Conservation (phyloP, 64 coral and sea anemone species). For the Hydrozoanthus tunicans region DNA sequence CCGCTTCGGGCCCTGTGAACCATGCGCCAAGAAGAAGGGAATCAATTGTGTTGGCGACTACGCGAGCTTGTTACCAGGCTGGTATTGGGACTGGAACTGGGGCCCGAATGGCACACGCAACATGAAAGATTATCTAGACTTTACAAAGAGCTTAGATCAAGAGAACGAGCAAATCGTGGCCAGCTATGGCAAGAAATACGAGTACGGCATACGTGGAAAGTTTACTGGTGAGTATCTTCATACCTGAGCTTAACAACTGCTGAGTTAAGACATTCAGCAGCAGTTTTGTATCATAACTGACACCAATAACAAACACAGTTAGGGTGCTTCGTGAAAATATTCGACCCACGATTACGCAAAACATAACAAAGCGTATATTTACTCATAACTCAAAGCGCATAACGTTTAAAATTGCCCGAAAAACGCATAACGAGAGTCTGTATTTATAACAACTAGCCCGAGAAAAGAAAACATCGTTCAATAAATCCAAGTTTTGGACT, state of each 20-base stretch:
- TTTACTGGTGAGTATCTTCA: constrained; percentile 13
- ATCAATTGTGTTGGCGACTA: constrained; percentile 21
- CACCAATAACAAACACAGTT: too few relatives aligned
- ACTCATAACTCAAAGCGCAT: too few relatives aligned
- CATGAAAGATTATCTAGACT: constrained; percentile 19
- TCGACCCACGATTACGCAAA: too few relatives aligned
- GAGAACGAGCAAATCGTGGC: not conserved
- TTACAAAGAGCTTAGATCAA: constrained; percentile 1
- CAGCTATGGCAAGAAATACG: constrained; percentile 23
- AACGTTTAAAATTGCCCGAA: too few relatives aligned
- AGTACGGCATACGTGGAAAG: constrained; percentile 6
- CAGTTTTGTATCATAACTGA: not conserved
- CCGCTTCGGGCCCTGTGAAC: constrained; percentile 33
- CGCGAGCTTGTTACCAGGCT: constrained; percentile 20
- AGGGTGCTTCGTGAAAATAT: too few relatives aligned
- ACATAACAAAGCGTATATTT: too few relatives aligned
- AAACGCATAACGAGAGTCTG: too few relatives aligned
- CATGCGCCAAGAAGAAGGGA: constrained; percentile 7
- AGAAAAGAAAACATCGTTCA: too few relatives aligned
- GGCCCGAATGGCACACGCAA: constrained; percentile 1
- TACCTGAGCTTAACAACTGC: too few relatives aligned
- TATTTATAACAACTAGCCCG: too few relatives aligned
- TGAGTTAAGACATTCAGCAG: too few relatives aligned
- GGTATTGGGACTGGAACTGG: constrained; percentile 45
- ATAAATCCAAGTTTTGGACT: too few relatives aligned